Conservation (phyloP, 1,140 invertebrate species). For the Cecropterus lyciades region DNA sequence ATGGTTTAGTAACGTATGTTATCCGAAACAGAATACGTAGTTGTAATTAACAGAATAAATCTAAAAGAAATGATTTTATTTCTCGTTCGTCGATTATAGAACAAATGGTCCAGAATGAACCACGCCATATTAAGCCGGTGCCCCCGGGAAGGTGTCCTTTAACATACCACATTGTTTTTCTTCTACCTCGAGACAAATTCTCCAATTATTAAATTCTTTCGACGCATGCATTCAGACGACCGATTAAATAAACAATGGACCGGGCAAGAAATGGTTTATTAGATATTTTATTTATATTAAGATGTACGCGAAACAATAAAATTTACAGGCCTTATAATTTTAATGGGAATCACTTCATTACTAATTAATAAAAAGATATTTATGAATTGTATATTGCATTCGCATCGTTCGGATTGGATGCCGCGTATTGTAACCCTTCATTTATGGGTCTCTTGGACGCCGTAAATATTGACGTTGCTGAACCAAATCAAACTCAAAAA, state of each 20-base stretch:
- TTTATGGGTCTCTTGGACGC: conserved; percentile 49
- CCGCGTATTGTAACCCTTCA: conserved; percentile 48
- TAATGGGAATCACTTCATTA: conserved; percentile 54
- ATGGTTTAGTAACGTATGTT: no score
- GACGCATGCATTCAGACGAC: conserved; percentile 46
- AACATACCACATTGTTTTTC: conserved; percentile 65
- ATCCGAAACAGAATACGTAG: no score
- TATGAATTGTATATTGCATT: conserved; percentile 67
- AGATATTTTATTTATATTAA: conserved; percentile 43
- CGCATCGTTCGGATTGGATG: conserved; percentile 39
- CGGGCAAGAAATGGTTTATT: conserved; percentile 63
- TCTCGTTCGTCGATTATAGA: not conserved
- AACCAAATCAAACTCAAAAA: conserved; percentile 18
- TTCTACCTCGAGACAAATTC: conserved; percentile 55
- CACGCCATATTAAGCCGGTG: conserved; percentile 44
- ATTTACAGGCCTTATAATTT: conserved; percentile 43
- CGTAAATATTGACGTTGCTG: conserved; percentile 30
- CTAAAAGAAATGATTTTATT: no score
- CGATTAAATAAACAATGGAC: conserved; percentile 57
- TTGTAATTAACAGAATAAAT: no score
- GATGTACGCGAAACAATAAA: conserved; percentile 33
- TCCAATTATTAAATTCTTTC: conserved; percentile 71
- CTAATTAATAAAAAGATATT: conserved; percentile 70
- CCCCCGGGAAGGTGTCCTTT: conserved; percentile 49
- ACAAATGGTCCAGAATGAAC: not conserved